Evolutionary conservation across 2,113 vertebrate genomes (phyloP).

Genomic region (Isurus oxyrinchus): DNA sequence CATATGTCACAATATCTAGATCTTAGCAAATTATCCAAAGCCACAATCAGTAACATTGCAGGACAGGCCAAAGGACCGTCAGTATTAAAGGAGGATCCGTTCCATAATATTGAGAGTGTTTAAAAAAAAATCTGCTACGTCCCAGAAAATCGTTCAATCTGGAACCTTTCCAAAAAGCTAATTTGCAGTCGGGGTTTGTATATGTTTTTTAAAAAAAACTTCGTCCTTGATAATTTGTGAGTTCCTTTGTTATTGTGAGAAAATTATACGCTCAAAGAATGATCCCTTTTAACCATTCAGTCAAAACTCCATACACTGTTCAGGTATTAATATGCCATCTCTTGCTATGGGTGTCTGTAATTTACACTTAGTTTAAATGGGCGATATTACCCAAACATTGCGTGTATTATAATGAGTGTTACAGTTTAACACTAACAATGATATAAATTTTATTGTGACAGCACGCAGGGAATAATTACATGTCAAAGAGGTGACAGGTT

Average conservation of each 20-base stretch:
- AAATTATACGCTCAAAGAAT: neutral
- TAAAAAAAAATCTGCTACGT: too few relatives aligned
- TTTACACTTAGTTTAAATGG: slow-evolving; percentile 25
- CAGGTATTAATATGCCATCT: slow-evolving; percentile 28
- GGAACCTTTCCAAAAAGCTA: neutral
- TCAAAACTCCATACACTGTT: neutral
- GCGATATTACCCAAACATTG: slow-evolving; percentile 24
- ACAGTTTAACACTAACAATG: slow-evolving; percentile 25
- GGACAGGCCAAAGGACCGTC: neutral
- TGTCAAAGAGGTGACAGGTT: slow-evolving; percentile 35
- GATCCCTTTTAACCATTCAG: neutral
- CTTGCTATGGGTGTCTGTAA: slow-evolving; percentile 24
- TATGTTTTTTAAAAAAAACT: neutral
- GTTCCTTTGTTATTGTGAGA: neutral
- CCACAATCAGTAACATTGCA: neutral
- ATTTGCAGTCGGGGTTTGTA: neutral
- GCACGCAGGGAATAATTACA: slow-evolving; percentile 33
- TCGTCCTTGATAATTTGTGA: neutral
- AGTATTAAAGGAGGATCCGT: neutral
- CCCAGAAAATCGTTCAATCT: neutral
- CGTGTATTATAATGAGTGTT: slow-evolving; percentile 13
- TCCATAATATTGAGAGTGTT: neutral
- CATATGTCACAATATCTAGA: neutral
- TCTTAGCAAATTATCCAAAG: neutral
- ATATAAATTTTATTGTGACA: slow-evolving; percentile 37